A percentile compares a stretch with the other conserved stretches of the same genome.
phyloP scores from a whole-genome alignment of 2,888 invertebrate genomes.

The Ophion slaviceki region DNA sequence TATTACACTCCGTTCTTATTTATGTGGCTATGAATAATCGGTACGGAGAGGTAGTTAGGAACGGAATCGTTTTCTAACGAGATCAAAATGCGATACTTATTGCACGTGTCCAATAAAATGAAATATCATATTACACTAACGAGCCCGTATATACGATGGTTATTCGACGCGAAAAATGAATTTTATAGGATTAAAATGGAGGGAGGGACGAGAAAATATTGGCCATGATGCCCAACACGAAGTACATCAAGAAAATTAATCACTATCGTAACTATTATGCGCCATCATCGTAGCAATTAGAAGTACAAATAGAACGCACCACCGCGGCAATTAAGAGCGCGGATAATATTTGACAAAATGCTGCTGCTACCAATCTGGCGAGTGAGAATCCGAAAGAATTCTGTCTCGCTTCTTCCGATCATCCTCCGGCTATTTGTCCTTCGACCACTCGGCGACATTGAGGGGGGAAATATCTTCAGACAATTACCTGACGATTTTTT shows the following conservation, averaged over 20 bases:
- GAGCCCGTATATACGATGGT: not conserved
- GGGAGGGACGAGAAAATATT: not conserved
- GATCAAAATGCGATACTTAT: conserved; percentile 18
- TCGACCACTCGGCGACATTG: conserved; percentile 1
- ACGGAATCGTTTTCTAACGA: conserved; percentile 41
- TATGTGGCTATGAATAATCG: conserved; percentile 14
- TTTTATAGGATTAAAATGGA: not conserved
- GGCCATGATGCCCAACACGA: not conserved
- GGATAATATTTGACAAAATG: not conserved
- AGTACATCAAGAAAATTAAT: not conserved
- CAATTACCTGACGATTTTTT: too few species aligned
- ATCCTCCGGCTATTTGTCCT: not conserved
- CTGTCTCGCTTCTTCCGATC: not conserved
- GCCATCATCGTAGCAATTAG: not conserved
- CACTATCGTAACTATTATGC: not conserved
- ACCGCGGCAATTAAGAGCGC: not conserved
- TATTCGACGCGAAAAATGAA: conserved; percentile 6
- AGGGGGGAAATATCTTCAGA: too few species aligned
- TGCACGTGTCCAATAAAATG: conserved; percentile 5
- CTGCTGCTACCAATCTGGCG: too few species aligned
- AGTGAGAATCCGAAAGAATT: not conserved
- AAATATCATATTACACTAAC: not conserved
- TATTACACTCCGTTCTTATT: conserved; percentile 11
- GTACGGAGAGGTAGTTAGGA: conserved; percentile 21
- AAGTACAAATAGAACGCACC: not conserved